phyloP scores from a whole-genome alignment of 2,888 invertebrate species.

The Crepidodera aurea region DNA sequence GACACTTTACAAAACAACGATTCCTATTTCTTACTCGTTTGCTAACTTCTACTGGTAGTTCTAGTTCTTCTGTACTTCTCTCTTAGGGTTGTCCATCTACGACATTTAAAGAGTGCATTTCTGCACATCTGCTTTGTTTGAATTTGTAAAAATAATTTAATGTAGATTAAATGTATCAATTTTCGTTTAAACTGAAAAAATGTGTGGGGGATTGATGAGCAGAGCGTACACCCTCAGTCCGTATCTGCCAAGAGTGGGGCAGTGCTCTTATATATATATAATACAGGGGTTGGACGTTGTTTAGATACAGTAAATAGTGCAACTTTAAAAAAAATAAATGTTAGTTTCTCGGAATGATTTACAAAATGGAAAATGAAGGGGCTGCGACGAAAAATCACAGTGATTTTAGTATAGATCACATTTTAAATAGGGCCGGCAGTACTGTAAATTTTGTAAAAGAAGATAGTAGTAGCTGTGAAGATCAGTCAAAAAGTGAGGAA shows the following conservation, averaged over 20 bases:
- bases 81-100: no score
- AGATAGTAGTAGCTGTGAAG: conserved; percentile 1
- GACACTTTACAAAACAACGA: no score
- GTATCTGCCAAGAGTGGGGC: conserved; percentile 24
- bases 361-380: conserved; percentile 34
- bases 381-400: conserved; percentile 42
- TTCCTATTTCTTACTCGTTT: no score
- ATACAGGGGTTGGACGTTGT: conserved; percentile 32
- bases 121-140: no score
- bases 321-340: conserved; percentile 36
- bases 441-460: conserved; percentile 21
- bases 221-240: no score
- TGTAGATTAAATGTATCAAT: no score
- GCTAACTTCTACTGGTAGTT: no score
- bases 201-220: no score
- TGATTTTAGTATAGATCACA: conserved; percentile 71
- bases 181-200: no score
- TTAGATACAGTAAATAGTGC: conserved; percentile 28
- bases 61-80: no score
- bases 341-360: conserved; percentile 48
- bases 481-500: conserved; percentile 1
- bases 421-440: conserved; percentile 65
- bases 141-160: no score
- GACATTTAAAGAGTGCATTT: no score
- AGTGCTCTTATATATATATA: conserved; percentile 36